phyloP scores from a whole-genome alignment of 2,797 vertebrate genomes.

The Arrhamphus sclerolepis region DNA sequence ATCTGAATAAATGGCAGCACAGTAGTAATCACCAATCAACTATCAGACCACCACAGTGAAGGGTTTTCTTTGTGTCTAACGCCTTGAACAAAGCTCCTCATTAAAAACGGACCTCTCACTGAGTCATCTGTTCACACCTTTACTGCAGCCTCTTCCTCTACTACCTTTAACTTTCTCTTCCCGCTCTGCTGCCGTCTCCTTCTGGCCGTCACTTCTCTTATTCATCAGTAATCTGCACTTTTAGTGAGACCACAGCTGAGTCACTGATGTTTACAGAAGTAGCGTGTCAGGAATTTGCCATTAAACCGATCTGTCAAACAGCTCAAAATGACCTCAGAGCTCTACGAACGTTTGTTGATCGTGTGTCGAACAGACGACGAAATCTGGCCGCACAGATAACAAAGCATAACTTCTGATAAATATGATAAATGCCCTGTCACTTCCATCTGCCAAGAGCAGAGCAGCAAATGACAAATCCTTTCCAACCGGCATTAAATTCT shows the following conservation, averaged over 20 bases:
- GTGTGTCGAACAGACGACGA: slow-evolving; percentile 8
- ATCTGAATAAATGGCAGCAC: not conserved
- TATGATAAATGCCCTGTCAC: slow-evolving; percentile 24
- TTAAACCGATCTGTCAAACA: slow-evolving; percentile 38
- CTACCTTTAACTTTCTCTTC: slow-evolving; percentile 11
- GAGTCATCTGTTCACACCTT: slow-evolving; percentile 63
- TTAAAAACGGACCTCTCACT: slow-evolving; percentile 64
- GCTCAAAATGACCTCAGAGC: slow-evolving; percentile 26
- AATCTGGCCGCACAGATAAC: not conserved
- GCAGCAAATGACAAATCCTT: slow-evolving; percentile 35
- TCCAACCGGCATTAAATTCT: slow-evolving; percentile 21
- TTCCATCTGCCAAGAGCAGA: slow-evolving; percentile 28
- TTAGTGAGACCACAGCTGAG: slow-evolving; percentile 19
- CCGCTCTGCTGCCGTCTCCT: slow-evolving; percentile 27
- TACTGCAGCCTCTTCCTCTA: slow-evolving; percentile 20
- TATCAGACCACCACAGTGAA: slow-evolving; percentile 36
- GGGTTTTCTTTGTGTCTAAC: slow-evolving; percentile 52
- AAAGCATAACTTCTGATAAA: slow-evolving; percentile 32
- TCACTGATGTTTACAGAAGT: slow-evolving; percentile 34
- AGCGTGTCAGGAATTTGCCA: slow-evolving; percentile 37
- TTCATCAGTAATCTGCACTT: slow-evolving; percentile 62
- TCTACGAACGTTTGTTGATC: slow-evolving; percentile 5
- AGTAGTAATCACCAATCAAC: slow-evolving; percentile 9
- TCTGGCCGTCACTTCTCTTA: slow-evolving; percentile 50
- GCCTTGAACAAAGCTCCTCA: slow-evolving; percentile 67